These are phyloP conservation scores for Halesus radiatus DNA, from an alignment of 1,140 invertebrate genomes.

Conservation along the genomic window DNA sequence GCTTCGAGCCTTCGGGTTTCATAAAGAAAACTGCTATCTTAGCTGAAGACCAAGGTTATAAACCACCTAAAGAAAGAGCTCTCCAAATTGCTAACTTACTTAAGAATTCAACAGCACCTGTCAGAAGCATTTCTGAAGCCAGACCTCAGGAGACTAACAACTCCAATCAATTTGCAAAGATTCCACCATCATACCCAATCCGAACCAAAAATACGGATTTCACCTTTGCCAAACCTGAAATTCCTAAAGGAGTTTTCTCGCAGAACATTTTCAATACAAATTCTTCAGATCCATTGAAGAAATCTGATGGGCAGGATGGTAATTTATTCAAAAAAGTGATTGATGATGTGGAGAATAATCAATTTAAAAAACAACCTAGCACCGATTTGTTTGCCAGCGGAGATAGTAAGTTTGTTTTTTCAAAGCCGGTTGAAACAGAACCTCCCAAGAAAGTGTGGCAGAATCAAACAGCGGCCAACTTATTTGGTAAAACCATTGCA, in stretches of 20 bases:
- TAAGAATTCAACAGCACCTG: conserved; percentile 58
- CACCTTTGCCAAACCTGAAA: conserved; percentile 52
- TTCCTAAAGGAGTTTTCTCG: conserved; percentile 32
- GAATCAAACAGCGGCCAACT: conserved; percentile 58
- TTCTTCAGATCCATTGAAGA: conserved; percentile 18
- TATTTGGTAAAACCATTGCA: conserved; percentile 53
- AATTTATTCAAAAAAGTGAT: conserved; percentile 39
- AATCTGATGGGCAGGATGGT: background rate
- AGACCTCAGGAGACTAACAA: conserved; percentile 46
- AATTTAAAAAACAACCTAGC: conserved; percentile 4
- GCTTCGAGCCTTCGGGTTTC: conserved; percentile 77
- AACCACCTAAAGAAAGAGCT: conserved; percentile 64
- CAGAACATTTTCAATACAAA: conserved; percentile 19
- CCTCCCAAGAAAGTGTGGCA: background rate
- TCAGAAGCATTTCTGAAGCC: conserved; percentile 53
- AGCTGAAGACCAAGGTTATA: conserved; percentile 71
- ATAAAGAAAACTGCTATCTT: conserved; percentile 69
- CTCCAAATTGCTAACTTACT: conserved; percentile 63
- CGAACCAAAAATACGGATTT: conserved; percentile 51
- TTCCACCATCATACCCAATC: conserved; percentile 51
- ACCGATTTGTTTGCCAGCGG: conserved; percentile 18
- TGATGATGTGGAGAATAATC: background rate
- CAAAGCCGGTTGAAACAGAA: conserved; percentile 46
- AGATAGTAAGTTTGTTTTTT: conserved; percentile 52
- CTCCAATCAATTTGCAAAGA: conserved; percentile 27